Percentiles rank a stretch among this genome's conserved stretches.
Evolutionary conservation across 2,113 vertebrate genomes (phyloP).

Genomic region (Trogon melanurus): DNA sequence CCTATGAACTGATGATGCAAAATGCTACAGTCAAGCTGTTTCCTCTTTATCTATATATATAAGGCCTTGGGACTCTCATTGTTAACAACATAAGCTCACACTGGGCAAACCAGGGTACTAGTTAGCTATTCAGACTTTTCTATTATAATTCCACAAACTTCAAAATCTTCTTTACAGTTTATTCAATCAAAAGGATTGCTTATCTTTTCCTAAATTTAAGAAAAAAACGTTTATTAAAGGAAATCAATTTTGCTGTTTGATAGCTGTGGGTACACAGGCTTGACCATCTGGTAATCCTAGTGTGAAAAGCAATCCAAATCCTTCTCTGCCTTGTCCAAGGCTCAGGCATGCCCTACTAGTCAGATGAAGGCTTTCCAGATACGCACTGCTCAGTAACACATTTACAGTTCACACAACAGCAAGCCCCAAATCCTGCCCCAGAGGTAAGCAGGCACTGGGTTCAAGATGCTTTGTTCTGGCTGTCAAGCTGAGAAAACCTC

Average conservation of each 20-base stretch:
- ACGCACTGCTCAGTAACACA: neutral
- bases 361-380: neutral
- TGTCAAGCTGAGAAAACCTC: neutral
- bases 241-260: neutral
- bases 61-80: neutral
- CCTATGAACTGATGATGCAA: neutral
- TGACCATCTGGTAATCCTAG: neutral
- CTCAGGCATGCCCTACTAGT: neutral
- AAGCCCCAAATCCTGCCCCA: neutral
- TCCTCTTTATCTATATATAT: neutral
- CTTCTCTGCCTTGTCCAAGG: neutral
- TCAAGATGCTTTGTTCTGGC: slow-evolving; percentile 26
- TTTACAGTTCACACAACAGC: neutral
- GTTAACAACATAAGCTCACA: neutral
- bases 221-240: neutral
- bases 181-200: neutral
- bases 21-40: neutral
- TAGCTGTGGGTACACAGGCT: neutral
- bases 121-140: neutral
- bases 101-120: rapidly evolving
- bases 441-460: neutral
- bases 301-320: slow-evolving; percentile 10
- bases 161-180: neutral
- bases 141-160: neutral
- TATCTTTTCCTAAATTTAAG: neutral